These are phyloP conservation scores for Melanotaenia pygmaea DNA, from an alignment of 2,797 vertebrate species.

Conservation along the genomic window DNA sequence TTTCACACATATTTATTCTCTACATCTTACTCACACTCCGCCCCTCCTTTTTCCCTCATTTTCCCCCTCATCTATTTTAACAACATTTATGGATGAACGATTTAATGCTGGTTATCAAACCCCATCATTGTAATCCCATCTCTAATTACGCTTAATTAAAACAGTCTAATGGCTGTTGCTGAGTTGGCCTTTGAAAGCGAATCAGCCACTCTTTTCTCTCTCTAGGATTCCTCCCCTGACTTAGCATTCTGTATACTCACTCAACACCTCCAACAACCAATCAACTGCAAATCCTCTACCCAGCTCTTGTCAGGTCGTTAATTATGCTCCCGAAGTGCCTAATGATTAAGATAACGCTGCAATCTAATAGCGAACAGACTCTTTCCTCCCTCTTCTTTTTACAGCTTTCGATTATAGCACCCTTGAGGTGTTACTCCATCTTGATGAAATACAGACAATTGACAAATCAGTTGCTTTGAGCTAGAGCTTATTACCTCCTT, in stretches of 20 bases:
- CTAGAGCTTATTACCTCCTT: conserved; percentile 72
- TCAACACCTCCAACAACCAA: conserved; percentile 76
- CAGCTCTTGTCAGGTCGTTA: conserved; percentile 79
- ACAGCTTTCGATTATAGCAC: conserved; percentile 81
- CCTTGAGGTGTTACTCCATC: conserved; percentile 86
- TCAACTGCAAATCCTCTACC: conserved; percentile 75
- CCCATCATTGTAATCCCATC: conserved; percentile 95
- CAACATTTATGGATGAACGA: conserved; percentile 96
- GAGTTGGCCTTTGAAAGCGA: conserved; percentile 87
- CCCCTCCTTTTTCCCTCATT: conserved; percentile 34
- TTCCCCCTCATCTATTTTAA: conserved; percentile 82
- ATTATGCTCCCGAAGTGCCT: conserved; percentile 83
- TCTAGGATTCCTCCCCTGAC: conserved; percentile 70
- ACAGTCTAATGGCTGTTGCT: conserved; percentile 90
- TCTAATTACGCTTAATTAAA: conserved; percentile 98
- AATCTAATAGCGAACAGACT: conserved; percentile 79
- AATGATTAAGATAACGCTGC: conserved; percentile 84
- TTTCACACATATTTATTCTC: conserved; percentile 45
- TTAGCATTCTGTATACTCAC: conserved; percentile 76
- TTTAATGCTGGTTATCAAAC: conserved; percentile 97
- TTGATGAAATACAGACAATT: conserved; percentile 88
- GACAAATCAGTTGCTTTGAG: conserved; percentile 88
- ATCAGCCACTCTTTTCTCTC: conserved; percentile 77
- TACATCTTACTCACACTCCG: conserved; percentile 43
- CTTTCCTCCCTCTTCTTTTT: conserved; percentile 79